Conservation (phyloP, 2,888 invertebrate species). For the Ectemnius continuus region DNA sequence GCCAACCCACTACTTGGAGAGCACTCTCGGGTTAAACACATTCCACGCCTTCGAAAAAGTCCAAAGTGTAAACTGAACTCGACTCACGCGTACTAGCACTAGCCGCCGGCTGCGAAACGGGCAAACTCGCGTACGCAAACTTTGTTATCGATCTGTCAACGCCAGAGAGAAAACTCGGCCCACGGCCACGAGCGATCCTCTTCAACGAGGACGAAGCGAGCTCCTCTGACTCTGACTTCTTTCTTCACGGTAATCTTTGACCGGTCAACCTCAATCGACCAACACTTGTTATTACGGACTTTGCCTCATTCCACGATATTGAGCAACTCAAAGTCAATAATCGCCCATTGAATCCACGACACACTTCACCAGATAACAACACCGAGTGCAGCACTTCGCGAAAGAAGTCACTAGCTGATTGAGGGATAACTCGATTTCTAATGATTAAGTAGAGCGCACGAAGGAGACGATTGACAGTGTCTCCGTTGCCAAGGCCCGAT, state of each 20-base stretch:
- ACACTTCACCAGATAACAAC: no score
- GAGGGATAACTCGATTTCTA: no score
- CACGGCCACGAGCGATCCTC: conserved; percentile 58
- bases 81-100: conserved; percentile 8
- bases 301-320: no score
- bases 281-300: no score
- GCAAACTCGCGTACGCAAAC: conserved; percentile 63
- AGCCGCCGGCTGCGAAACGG: conserved; percentile 45
- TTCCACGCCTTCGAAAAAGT: conserved; percentile 29
- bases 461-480: no score
- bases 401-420: no score
- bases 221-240: conserved; percentile 17
- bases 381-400: no score
- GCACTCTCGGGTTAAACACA: conserved; percentile 18
- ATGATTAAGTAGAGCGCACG: no score
- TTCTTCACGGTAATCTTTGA: neutral
- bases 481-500: no score
- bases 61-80: conserved; percentile 12
- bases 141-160: conserved; percentile 71
- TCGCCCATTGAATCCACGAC: no score
- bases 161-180: conserved; percentile 65
- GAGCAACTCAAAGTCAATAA: no score
- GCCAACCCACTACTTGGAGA: neutral
- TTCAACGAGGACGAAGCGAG: conserved; percentile 30
- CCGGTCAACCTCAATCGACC: no score